Base-by-base conservation (phyloP, 2,888 invertebrate genomes). In the Dioctria rufipes region DNA sequence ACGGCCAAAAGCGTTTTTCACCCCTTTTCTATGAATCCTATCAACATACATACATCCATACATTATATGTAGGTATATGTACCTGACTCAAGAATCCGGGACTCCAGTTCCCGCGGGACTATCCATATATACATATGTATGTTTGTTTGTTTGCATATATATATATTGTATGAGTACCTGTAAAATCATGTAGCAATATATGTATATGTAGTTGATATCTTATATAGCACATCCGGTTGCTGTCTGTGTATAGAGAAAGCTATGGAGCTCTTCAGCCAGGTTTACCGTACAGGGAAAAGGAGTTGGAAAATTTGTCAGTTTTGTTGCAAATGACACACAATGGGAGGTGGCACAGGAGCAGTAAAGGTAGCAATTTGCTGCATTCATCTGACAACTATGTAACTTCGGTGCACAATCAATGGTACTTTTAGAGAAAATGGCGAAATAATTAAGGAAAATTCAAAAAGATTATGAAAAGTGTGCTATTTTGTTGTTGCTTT, bases 281-380 rank as follows among this genome's bases (percentile, higher is more conserved):
- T 25, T 69, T 42, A 42, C 25, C 73, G 63, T 77, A 77, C 77
- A 77, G 77, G 77, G 63, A 77, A 77, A 77, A 49, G 77, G 77
- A 77, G 77, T 61, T 25, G 63, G 49, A 49, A 77, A 77, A 77
- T 77, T 77, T 77, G 77, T 77, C 77, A 77, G 77, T 77, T 77
- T 77, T 77, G 77, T 77, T 77, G 77, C 77, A 77, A 77, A 77
- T 77, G 65, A 78, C 78, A 25, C 25, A 25, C 25, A 78, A 78
- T 78, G 54, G 78, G 51, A 78, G 66, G 54, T 78, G 51, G 63
- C 78, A 54, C 54, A 40, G 66, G 66, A 40, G 40, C 58, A 49
- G 40, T 73, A 66, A 78, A 78, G 78, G 66, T 78, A 66, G 66
- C 51, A 78, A 78, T 51, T 78, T 78, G 65, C 78, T 78, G 65